Conservation (phyloP, 1,140 invertebrate species). For the Pseudoatta argentina region DNA sequence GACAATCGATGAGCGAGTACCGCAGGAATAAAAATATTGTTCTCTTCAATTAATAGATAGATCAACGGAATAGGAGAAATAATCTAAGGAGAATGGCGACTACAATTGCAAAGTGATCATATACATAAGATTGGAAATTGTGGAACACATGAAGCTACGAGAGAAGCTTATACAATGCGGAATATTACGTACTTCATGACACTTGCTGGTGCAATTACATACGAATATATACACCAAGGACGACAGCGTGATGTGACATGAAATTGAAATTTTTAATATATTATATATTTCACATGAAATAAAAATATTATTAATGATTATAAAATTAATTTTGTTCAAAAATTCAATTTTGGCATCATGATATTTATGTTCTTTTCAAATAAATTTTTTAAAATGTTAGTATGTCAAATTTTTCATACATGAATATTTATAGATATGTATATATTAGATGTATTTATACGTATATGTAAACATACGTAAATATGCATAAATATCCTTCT, state of each 20-base stretch:
- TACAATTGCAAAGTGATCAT: neutral
- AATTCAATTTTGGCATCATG: too few relatives aligned
- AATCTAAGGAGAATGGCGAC: conserved; percentile 15
- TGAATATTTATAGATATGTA: too few relatives aligned
- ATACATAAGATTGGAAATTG: neutral
- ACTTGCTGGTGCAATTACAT: conserved; percentile 10
- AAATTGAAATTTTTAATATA: neutral
- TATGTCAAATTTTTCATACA: too few relatives aligned
- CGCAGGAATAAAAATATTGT: conserved; percentile 10
- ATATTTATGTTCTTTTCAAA: too few relatives aligned
- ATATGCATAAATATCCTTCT: too few relatives aligned
- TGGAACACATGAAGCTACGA: neutral
- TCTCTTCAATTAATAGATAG: neutral
- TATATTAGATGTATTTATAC: too few relatives aligned
- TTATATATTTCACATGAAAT: too few relatives aligned
- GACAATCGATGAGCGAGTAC: neutral
- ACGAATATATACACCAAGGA: conserved; percentile 9
- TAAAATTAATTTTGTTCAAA: too few relatives aligned
- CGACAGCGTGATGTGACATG: neutral
- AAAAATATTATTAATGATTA: too few relatives aligned
- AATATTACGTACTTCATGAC: conserved; percentile 19
- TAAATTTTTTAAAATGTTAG: too few relatives aligned
- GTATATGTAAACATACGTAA: too few relatives aligned
- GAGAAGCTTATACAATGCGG: neutral
- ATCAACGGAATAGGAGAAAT: neutral